Conservation (phyloP, 2,888 invertebrate genomes). For the Tenthredo amoena region DNA sequence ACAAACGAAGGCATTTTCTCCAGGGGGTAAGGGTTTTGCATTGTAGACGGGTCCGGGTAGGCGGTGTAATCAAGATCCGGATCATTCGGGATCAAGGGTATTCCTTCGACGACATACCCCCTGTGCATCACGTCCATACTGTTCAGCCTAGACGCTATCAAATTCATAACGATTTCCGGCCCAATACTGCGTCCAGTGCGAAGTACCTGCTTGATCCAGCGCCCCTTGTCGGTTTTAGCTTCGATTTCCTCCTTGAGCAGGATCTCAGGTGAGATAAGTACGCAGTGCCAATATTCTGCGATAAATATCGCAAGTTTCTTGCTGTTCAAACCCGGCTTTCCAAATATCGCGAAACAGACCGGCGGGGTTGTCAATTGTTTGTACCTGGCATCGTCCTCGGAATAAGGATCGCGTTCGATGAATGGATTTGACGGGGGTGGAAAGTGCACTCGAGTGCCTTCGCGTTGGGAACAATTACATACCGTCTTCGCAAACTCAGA, state of each 20-base stretch:
- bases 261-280: constrained; percentile 81
- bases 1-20: constrained; percentile 60
- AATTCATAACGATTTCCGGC: constrained; percentile 79
- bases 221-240: constrained; percentile 80
- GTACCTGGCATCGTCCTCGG: constrained; percentile 80
- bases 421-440: constrained; percentile 60
- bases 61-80: constrained; percentile 65
- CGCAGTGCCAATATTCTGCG: constrained; percentile 81
- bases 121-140: constrained; percentile 80
- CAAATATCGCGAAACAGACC: constrained; percentile 81
- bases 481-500: constrained; percentile 57
- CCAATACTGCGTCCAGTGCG: constrained; percentile 79
- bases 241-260: constrained; percentile 81
- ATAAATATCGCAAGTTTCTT: constrained; percentile 80
- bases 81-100: constrained; percentile 82
- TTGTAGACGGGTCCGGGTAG: constrained; percentile 73
- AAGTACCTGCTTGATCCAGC: constrained; percentile 82
- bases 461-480: constrained; percentile 46
- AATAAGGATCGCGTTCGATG: constrained; percentile 76
- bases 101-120: constrained; percentile 84
- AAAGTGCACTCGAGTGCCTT: constrained; percentile 57
- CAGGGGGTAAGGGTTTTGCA: constrained; percentile 69
- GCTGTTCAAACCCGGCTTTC: constrained; percentile 81
- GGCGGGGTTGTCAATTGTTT: constrained; percentile 79
- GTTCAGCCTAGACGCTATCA: constrained; percentile 80